Percentiles rank a stretch among this genome's conserved stretches.
phyloP scores from a whole-genome alignment of 2,888 invertebrate genomes.

The Agrochola macilenta region DNA sequence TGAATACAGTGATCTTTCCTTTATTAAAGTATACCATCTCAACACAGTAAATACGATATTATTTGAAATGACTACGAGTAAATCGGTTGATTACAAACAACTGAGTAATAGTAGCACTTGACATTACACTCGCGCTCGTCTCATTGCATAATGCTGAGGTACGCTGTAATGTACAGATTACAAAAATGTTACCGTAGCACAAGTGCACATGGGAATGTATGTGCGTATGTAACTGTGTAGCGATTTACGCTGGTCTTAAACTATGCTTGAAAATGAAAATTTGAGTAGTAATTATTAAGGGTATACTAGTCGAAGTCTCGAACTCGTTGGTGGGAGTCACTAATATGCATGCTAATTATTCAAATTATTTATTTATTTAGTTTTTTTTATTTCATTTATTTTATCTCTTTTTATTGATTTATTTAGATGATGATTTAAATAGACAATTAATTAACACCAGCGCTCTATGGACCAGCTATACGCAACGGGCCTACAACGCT shows the following conservation, averaged over 20 bases:
- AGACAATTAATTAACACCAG: too few species aligned
- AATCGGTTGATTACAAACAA: not conserved
- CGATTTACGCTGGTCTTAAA: not conserved
- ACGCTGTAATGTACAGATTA: constrained; percentile 7
- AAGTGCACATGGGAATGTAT: not conserved
- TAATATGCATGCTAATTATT: too few species aligned
- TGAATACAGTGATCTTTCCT: not conserved
- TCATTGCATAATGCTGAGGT: not conserved
- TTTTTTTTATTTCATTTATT: too few species aligned
- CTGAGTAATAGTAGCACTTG: constrained; percentile 4
- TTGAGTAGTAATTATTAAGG: not conserved
- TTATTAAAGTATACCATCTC: not conserved
- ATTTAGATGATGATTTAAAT: too few species aligned
- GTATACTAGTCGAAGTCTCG: too few species aligned
- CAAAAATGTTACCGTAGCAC: not conserved
- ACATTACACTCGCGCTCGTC: not conserved
- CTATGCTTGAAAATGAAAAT: not conserved
- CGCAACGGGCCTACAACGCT: too few species aligned
- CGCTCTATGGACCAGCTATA: too few species aligned
- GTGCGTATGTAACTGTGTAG: not conserved
- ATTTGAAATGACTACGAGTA: not conserved
- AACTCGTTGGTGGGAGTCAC: too few species aligned
- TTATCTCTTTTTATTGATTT: too few species aligned
- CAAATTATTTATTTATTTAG: too few species aligned
- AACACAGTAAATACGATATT: not conserved